Evolutionary conservation across 2,113 vertebrate genomes (phyloP).

Genomic region (Prunella fulvescens): DNA sequence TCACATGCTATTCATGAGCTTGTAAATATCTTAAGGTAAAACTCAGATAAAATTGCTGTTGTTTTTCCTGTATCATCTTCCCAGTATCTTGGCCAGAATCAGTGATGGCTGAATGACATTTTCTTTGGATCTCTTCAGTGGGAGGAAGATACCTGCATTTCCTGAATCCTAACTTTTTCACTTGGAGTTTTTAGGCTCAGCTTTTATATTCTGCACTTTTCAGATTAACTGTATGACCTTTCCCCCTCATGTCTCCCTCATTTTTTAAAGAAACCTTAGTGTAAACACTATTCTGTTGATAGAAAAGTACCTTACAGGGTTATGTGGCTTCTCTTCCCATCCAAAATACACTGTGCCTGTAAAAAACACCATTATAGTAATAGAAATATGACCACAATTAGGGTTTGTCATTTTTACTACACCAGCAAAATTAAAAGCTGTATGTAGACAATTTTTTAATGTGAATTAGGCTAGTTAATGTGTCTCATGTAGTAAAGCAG

Average conservation of each 20-base stretch:
- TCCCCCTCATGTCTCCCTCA: background rate
- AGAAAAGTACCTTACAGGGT: background rate
- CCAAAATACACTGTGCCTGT: background rate
- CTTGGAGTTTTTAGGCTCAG: background rate
- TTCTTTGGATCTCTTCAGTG: background rate
- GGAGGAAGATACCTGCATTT: background rate
- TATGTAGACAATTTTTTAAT: background rate
- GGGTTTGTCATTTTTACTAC: background rate
- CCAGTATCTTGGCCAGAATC: background rate
- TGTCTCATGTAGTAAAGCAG: background rate
- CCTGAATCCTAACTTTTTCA: background rate
- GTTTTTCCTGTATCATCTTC: background rate
- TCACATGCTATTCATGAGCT: fast-evolving
- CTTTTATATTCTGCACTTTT: background rate
- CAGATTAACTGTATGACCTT: background rate
- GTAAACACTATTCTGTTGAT: background rate
- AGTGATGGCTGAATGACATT: background rate
- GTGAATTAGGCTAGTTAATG: background rate
- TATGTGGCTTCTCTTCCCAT: background rate
- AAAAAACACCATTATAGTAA: background rate
- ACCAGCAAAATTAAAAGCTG: background rate
- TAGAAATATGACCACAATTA: background rate
- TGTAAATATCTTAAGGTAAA: background rate
- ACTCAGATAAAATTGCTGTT: background rate
- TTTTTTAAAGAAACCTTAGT: background rate